Evolutionary conservation across 2,888 invertebrate genomes (phyloP), one percentile per base, ranked within the genome.

Genomic region (Mimachlamys varia): DNA sequence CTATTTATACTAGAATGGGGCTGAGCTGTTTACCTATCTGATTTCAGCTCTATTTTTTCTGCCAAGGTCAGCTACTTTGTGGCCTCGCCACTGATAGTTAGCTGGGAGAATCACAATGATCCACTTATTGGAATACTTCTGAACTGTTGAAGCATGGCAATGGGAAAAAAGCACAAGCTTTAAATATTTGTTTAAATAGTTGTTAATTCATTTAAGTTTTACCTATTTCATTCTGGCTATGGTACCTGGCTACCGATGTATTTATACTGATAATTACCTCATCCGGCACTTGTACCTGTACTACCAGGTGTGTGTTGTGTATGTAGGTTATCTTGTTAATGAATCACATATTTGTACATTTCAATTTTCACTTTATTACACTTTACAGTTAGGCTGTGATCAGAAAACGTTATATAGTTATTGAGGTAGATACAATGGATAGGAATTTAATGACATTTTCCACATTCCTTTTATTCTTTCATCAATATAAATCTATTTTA

Each of bases 71-170:
- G 13, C 33, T 15, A 76, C 76, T 76, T n/a, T 33, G 76, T 76
- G 33, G 76, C 76, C 76, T 76, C 53, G 76, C 76, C 22, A 27
- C 76, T 76, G 76, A 76, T 22, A 76, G 76, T 76, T 76, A 27
- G 76, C 76, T 76, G 76, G 76, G 76, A 33, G 76, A 76, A 76
- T 76, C 33, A 76, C 76, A 76, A 76, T 76, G 76, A 76, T 12
- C 76, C 76, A 33, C 76, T 76, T 76, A 76, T 76, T 76, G 76
- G 76, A 76, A 76, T 76, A 76, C 76, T 76, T 76, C 76, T 12
- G 2, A 33, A 33, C 76, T 76, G 76, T 76, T 76, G 76, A 76
- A 76, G 76, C 76, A 76, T 76, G 76, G 76, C 76, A 76, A 76
- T 76, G 76, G 76, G 76, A 76, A 76, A n/a, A 76, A 76, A 27